Evolutionary conservation across 2,797 vertebrate species (phyloP), one percentile per base, ranked within the genome.

Genomic region (Lophius americanus): DNA sequence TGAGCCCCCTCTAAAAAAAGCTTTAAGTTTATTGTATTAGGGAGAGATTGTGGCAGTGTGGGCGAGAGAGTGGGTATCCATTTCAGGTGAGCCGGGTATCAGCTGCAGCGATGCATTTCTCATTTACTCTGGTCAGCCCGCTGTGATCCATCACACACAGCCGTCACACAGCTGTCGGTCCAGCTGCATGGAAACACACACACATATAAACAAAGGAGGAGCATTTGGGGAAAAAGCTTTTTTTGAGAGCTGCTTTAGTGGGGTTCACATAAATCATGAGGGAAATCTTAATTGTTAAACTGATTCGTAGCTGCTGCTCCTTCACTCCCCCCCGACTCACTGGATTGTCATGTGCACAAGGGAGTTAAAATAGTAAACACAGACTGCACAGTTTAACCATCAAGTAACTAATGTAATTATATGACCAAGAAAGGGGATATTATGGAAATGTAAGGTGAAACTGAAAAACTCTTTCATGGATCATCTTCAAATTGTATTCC

Each of bases 81-180:
- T 81, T 84, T 78, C 80, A 85, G 75, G 83, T 84, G 78, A 85
- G 75, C 48, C 23, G 3, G 60, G 51, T 79, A 79, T 89, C 84
- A 86, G 84, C 85, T 87, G 81, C 65, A 82, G 52, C 79, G 70
- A 41, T 79, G 79, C 85, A 71, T 82, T 81, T 81, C 73, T 85
- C 81, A 90, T 88, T 23, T 85, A 90, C 77, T 65, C 48, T 64
- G 88, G 76, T 78, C 83, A 73, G 82, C 75, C 79, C 73, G 79
- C 81, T 84, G 79, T 81, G 83, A 88, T 78, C 84, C 81, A 88
- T 90, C 87, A 87, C 80, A 83, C 70, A 61, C 70, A 69, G 74
- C 70, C 76, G 68, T 80, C 78, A 70, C 55, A 44, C 74, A 58
- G 68, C 81, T 79, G 81, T 82, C 81, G 85, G 66, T 51, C 60